These are phyloP conservation scores for Metridium senile DNA, from an alignment of 92 coral and sea anemone genomes.

Conservation along the genomic window DNA sequence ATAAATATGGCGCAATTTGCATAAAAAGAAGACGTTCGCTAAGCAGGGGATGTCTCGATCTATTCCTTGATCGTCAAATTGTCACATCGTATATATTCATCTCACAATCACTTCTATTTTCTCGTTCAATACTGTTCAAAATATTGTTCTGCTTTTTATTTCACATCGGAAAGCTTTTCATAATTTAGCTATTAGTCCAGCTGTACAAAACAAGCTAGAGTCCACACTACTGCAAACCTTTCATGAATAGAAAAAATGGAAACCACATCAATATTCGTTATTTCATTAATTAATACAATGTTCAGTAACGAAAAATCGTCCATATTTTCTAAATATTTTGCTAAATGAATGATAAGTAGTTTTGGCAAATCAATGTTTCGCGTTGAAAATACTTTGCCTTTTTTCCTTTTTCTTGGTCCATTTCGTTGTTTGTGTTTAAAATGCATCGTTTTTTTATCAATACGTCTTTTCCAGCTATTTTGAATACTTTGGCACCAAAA, in stretches of 20 bases:
- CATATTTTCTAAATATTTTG: too few species aligned
- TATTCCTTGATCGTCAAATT: conserved; percentile 26
- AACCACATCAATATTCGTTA: too few species aligned
- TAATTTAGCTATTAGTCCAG: background rate
- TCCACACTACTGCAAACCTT: background rate
- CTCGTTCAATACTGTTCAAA: background rate
- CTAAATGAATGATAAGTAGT: too few species aligned
- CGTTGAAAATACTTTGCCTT: too few species aligned
- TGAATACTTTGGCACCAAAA: background rate
- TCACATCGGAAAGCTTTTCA: background rate
- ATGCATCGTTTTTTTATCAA: background rate
- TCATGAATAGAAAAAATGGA: too few species aligned
- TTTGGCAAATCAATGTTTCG: too few species aligned
- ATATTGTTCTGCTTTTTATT: background rate
- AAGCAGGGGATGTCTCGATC: conserved; percentile 25
- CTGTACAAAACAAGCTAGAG: background rate
- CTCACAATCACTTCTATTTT: background rate
- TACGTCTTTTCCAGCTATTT: background rate
- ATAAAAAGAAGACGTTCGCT: conserved; percentile 40
- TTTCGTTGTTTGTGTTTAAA: background rate
- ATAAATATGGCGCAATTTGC: conserved; percentile 29
- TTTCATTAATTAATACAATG: too few species aligned
- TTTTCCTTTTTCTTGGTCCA: too few species aligned
- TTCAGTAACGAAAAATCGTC: too few species aligned
- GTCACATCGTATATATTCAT: conserved; percentile 1